Conservation (phyloP, 2,113 vertebrate species). For the Alouatta palliata region DNA sequence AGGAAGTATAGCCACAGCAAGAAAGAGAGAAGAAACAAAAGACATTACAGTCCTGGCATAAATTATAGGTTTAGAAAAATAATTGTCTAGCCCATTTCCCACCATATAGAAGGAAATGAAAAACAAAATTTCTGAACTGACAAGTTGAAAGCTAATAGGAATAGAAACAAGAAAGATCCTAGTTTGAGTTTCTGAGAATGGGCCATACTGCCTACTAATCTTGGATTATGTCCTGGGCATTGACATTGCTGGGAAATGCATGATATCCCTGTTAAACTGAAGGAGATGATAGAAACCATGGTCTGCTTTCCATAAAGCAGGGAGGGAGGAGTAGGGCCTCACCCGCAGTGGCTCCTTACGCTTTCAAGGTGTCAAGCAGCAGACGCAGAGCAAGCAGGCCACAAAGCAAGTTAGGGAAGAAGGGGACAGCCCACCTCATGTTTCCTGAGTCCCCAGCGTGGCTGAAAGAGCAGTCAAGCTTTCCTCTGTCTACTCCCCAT, state of each 20-base stretch:
- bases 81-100: not conserved
- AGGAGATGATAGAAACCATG: not conserved
- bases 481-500: not conserved
- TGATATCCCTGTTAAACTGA: not conserved
- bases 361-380: not conserved
- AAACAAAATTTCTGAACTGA: not conserved
- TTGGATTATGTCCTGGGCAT: not conserved
- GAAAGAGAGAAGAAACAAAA: not conserved
- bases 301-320: not conserved
- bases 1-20: not conserved
- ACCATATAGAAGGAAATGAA: not conserved
- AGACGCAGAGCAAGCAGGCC: not conserved
- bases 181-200: not conserved
- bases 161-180: not conserved
- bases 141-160: not conserved
- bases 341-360: too few species aligned
- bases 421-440: too few species aligned
- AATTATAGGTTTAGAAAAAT: not conserved
- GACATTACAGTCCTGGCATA: not conserved
- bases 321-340: not conserved
- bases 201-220: too few species aligned
- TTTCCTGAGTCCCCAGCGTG: not conserved
- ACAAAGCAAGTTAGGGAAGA: not conserved
- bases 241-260: not conserved
- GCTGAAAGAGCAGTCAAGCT: not conserved